phyloP scores from a whole-genome alignment of 2,888 invertebrate species.

The Hedychridium roseum region DNA sequence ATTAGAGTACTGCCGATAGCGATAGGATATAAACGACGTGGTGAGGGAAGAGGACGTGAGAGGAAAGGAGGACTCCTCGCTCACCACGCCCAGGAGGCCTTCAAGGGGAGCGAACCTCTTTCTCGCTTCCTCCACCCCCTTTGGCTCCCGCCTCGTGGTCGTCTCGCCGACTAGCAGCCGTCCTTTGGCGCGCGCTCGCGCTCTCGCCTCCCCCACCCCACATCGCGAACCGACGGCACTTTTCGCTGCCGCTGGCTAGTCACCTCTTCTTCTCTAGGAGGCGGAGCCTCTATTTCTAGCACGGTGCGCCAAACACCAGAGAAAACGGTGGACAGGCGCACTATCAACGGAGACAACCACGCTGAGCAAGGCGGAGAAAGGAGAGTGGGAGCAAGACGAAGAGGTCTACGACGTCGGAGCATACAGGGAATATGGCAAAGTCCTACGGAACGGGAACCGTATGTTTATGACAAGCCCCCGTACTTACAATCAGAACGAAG shows the following conservation, averaged over 20 bases:
- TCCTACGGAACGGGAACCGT: constrained; percentile 11
- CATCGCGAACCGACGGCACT: too few relatives aligned
- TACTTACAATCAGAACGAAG: too few relatives aligned
- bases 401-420: not conserved
- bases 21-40: constrained; percentile 42
- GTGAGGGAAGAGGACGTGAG: constrained; percentile 18
- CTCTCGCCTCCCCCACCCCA: too few relatives aligned
- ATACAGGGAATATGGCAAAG: not conserved
- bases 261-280: too few relatives aligned
- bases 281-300: constrained; percentile 60
- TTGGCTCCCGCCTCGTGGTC: not conserved
- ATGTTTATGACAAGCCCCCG: too few relatives aligned
- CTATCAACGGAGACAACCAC: constrained; percentile 10
- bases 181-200: too few relatives aligned
- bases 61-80: constrained; percentile 49
- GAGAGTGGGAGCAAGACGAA: constrained; percentile 11
- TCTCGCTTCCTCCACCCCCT: constrained; percentile 4
- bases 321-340: not conserved
- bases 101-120: constrained; percentile 27
- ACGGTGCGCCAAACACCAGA: constrained; percentile 9
- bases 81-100: constrained; percentile 52
- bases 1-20: constrained; percentile 28
- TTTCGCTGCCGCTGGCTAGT: too few relatives aligned
- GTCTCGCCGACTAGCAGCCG: not conserved
- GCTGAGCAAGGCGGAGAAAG: constrained; percentile 30